Conservation (phyloP, 92 coral and sea anemone species). For the Phenganax marumi region DNA sequence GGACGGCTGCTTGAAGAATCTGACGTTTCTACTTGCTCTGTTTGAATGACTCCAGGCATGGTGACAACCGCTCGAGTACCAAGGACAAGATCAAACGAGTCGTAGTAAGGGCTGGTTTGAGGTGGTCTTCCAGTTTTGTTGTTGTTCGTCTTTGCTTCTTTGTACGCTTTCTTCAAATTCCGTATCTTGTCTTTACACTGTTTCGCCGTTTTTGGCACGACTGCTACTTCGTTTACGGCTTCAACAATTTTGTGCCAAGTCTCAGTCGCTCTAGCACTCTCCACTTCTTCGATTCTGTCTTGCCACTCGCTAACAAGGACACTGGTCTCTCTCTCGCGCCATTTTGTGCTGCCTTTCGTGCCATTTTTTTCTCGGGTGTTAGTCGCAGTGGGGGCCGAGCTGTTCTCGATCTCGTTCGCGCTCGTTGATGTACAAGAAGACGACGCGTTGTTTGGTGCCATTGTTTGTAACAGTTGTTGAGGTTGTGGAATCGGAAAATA, state of each 20-base stretch:
- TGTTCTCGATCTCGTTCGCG: not conserved
- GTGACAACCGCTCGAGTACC: constrained; percentile 59
- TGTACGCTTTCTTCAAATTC: constrained; percentile 61
- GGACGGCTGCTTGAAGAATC: not conserved
- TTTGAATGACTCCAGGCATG: constrained; percentile 57
- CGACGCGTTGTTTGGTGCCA: not conserved
- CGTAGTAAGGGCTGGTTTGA: constrained; percentile 58
- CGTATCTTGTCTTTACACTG: constrained; percentile 60
- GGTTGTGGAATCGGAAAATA: constrained; percentile 5
- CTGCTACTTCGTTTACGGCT: constrained; percentile 56
- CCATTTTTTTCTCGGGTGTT: constrained; percentile 11
- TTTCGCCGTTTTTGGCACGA: constrained; percentile 41
- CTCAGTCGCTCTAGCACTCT: constrained; percentile 53
- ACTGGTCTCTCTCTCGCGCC: constrained; percentile 53
- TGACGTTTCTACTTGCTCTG: not conserved
- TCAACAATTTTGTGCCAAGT: constrained; percentile 56
- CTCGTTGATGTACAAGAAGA: constrained; percentile 5
- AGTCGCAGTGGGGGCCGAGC: not conserved
- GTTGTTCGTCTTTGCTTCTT: constrained; percentile 61
- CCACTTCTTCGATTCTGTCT: constrained; percentile 54
- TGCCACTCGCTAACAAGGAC: constrained; percentile 62
- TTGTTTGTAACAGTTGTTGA: not conserved
- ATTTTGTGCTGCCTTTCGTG: constrained; percentile 34
- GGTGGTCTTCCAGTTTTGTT: constrained; percentile 47
- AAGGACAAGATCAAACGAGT: constrained; percentile 59